Evolutionary conservation across 23 tunicate species (phyloP), one percentile per base, ranked within the genome.

Genomic region (Styela clava): DNA sequence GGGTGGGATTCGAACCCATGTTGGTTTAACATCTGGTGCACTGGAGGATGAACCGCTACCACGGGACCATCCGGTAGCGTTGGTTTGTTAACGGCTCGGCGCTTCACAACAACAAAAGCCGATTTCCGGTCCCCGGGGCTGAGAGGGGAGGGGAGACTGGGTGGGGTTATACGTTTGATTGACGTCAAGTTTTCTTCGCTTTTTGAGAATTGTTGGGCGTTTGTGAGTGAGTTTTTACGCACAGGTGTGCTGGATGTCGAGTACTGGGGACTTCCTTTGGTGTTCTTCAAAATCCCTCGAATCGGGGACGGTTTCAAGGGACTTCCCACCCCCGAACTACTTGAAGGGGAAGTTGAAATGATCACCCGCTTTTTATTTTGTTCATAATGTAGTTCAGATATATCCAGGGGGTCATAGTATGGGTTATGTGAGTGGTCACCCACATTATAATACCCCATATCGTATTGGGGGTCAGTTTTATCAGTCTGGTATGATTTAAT

Each of bases 341-440:
- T 25, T 16, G 65, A 44, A 9, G 81, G 33, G 16, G 64, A 52
- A 20, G 52, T 52, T 18, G 83, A 72, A 29, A 33, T 74, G 29
- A 76, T 44, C 26, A 37, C 74, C 2, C 67, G 56, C 12, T 44
- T 44, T 31, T 23, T 30, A 16, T 24, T 62, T 74, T 34, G 24
- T 31, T 35, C 31, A 0, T 82, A 28, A 1, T 27, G 27, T 18
- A 70, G 78, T 21, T 82, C 78, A 19, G 63, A 30, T 18, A 89
- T 74, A 36, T 84, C 79, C 21, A 89, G 83, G 3, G 95, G 95
- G 70, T 89, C 95, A 64, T 89, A 89, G 74, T 89, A 89, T 29
- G 69, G 32, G 34, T 21, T 35, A 1, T 35, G 30, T 16, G 71
- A 31, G 21, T 73, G 71, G 65, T 31, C 31, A 9, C 34, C 64